A percentile compares a stretch with the other conserved stretches of the same genome.
phyloP scores from a whole-genome alignment of 2,888 invertebrate genomes.

The Empis livida region DNA sequence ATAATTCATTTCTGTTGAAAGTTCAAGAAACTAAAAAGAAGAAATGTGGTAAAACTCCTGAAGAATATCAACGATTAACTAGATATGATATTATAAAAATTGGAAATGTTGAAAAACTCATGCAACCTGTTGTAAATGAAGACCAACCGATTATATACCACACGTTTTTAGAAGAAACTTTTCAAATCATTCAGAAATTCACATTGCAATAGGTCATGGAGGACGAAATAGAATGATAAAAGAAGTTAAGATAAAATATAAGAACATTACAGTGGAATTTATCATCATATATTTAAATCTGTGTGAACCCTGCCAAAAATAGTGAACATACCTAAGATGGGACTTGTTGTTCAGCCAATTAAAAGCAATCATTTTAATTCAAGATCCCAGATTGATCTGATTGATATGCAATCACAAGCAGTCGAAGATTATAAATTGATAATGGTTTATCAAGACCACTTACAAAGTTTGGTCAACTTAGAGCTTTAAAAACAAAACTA shows the following conservation, averaged over 20 bases:
- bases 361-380: conserved; percentile 17
- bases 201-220: conserved; percentile 10
- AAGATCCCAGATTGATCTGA: conserved; percentile 28
- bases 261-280: conserved; percentile 6
- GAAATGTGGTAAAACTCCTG: neutral
- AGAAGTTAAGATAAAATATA: conserved; percentile 10
- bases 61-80: conserved; percentile 7
- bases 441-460: conserved; percentile 19
- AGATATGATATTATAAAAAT: conserved; percentile 8
- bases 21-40: neutral
- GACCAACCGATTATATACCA: neutral
- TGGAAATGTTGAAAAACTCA: conserved; percentile 5
- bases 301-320: conserved; percentile 10
- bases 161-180: conserved; percentile 9
- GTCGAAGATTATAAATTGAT: conserved; percentile 27
- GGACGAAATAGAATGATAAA: conserved; percentile 10
- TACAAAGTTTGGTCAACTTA: conserved; percentile 29
- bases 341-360: conserved; percentile 5
- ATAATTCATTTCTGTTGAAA: neutral
- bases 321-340: conserved; percentile 1
- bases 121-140: neutral
- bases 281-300: conserved; percentile 10
- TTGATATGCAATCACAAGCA: conserved; percentile 24
- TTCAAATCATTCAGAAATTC: conserved; percentile 3
- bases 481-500: conserved; percentile 23